A percentile compares a stretch with the other conserved stretches of the same genome.
Evolutionary conservation across 2,888 invertebrate genomes (phyloP).

Genomic region (Zhuqinia jingwanae): DNA sequence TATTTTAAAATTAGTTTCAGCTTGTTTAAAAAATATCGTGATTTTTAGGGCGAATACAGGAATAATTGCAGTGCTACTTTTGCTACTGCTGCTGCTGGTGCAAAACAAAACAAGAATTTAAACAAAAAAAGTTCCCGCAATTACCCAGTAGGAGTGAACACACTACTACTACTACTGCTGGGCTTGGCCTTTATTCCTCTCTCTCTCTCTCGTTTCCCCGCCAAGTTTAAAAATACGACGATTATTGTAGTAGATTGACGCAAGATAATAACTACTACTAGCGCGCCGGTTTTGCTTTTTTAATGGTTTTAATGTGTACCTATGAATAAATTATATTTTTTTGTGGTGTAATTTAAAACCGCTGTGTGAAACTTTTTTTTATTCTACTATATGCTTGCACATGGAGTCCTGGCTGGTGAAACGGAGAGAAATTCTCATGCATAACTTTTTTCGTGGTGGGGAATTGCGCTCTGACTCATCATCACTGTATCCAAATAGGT

Average conservation of each 20-base stretch:
- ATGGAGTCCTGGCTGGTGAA: no score
- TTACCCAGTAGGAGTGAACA: slow-evolving; percentile 48
- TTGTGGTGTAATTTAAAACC: slow-evolving; percentile 34
- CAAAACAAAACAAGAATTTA: neutral
- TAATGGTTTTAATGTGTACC: slow-evolving; percentile 15
- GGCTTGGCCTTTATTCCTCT: neutral
- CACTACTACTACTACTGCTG: no score
- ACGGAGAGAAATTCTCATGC: neutral
- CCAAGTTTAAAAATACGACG: neutral
- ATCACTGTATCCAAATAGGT: no score
- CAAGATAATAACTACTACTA: neutral
- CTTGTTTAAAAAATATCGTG: no score
- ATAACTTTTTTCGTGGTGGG: neutral
- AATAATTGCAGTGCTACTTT: no score
- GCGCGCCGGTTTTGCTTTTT: slow-evolving; percentile 1
- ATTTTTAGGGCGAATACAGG: no score
- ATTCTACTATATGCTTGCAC: no score
- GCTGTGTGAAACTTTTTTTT: neutral
- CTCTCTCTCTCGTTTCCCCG: no score
- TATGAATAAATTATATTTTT: slow-evolving; percentile 33
- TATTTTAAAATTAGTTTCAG: no score
- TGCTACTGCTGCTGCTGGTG: no score
- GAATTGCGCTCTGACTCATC: no score
- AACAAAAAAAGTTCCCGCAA: slow-evolving; percentile 35
- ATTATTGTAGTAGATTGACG: neutral